A percentile compares a stretch with the other conserved stretches of the same genome.
Conservation (phyloP, 2,888 invertebrate species). For the Morpho helenor region DNA sequence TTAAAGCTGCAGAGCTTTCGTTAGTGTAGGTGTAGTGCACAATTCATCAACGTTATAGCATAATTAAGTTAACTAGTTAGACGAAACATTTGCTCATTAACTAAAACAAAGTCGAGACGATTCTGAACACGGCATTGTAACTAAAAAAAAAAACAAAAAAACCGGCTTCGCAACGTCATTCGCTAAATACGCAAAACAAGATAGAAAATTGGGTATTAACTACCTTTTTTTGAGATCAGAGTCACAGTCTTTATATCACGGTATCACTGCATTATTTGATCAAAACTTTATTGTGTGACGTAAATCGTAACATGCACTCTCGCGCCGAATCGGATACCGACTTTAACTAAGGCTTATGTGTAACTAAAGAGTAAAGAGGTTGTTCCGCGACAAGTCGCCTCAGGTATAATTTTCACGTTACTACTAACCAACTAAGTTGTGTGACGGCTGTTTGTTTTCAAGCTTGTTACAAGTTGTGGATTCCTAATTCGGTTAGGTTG, state of each 20-base stretch:
- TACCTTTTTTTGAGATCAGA: slow-evolving; percentile 27
- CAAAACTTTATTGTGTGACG: slow-evolving; percentile 27
- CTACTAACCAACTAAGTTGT: slow-evolving; percentile 42
- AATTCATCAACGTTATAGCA: no score
- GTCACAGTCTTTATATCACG: slow-evolving; percentile 47
- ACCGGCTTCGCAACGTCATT: slow-evolving; percentile 39
- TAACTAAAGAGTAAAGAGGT: slow-evolving; percentile 55
- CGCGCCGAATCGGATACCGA: slow-evolving; percentile 30
- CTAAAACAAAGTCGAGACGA: slow-evolving; percentile 24
- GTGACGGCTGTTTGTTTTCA: slow-evolving; percentile 28
- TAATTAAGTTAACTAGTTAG: no score
- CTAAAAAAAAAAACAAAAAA: slow-evolving; percentile 40
- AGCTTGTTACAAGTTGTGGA: slow-evolving; percentile 8
- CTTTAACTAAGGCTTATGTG: slow-evolving; percentile 48
- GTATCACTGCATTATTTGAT: slow-evolving; percentile 53
- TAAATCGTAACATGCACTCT: slow-evolving; percentile 23
- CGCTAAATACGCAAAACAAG: slow-evolving; percentile 28
- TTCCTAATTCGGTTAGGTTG: slow-evolving; percentile 32
- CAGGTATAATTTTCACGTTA: slow-evolving; percentile 67
- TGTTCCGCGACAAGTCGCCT: slow-evolving; percentile 48
- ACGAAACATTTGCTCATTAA: no score
- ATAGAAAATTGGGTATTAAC: slow-evolving; percentile 2
- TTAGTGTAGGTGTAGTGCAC: no score
- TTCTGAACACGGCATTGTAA: slow-evolving; percentile 34
- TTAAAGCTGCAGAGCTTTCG: no score